phyloP scores from a whole-genome alignment of 2,888 invertebrate species.

The Coecobrya sp. region DNA sequence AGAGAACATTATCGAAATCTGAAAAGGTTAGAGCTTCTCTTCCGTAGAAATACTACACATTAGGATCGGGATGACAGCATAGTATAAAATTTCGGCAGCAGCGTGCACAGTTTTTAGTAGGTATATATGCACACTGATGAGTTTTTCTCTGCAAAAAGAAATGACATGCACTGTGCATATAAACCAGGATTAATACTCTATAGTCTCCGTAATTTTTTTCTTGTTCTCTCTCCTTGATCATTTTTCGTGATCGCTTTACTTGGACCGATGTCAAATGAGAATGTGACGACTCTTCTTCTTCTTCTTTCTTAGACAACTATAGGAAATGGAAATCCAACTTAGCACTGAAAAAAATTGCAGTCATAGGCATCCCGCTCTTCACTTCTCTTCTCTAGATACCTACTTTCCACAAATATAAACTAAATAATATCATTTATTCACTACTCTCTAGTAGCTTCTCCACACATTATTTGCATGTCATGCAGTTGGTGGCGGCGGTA shows the following conservation, averaged over 20 bases:
- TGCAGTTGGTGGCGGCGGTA: background rate
- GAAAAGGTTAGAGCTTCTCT: background rate
- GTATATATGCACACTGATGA: background rate
- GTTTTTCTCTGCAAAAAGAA: background rate
- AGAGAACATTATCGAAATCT: background rate
- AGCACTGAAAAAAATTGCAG: background rate
- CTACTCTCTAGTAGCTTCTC: no score
- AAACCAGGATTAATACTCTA: no score
- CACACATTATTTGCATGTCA: background rate
- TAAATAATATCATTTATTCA: no score
- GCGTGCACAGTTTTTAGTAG: no score
- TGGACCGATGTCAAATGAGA: constrained; percentile 68
- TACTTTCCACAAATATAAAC: no score
- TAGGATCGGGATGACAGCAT: no score
- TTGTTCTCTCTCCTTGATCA: constrained; percentile 61
- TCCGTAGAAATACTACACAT: no score
- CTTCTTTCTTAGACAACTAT: background rate
- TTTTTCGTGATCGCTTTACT: constrained; percentile 55
- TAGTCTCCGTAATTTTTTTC: background rate
- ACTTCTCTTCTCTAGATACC: no score
- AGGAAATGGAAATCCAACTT: background rate
- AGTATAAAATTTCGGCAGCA: no score
- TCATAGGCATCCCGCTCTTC: no score
- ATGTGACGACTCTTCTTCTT: constrained; percentile 4
- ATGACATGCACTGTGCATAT: constrained; percentile 1